These are phyloP conservation scores for Drosophila kokeensis DNA, from an alignment of 2,888 invertebrate species.

Conservation along the genomic window DNA sequence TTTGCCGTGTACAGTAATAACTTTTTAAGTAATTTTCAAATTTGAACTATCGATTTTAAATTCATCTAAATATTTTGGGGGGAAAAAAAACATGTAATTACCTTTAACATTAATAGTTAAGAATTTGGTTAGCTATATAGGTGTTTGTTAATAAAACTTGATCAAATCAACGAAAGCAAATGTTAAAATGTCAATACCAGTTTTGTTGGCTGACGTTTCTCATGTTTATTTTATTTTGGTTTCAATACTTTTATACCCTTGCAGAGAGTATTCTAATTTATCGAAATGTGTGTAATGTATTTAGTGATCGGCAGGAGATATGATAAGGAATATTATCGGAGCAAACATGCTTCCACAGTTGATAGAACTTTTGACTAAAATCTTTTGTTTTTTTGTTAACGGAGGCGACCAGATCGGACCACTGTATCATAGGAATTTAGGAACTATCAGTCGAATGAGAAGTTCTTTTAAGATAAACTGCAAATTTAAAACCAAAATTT, in stretches of 20 bases:
- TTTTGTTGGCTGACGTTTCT: neutral
- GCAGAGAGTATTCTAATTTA: neutral
- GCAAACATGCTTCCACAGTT: neutral
- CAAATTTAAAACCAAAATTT: neutral
- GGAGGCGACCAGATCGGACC: neutral
- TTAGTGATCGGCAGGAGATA: neutral
- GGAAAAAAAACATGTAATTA: conserved; percentile 16
- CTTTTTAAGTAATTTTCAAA: conserved; percentile 38
- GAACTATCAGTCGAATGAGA: neutral
- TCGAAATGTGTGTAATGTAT: neutral
- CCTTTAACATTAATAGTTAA: conserved; percentile 30
- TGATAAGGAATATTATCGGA: neutral
- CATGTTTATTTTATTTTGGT: neutral
- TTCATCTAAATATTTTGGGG: conserved; percentile 37
- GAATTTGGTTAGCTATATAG: conserved; percentile 63
- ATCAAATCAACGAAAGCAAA: conserved; percentile 28
- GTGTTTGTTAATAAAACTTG: conserved; percentile 18
- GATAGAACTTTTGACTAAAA: neutral
- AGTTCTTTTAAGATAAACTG: neutral
- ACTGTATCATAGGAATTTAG: neutral
- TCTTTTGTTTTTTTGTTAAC: neutral
- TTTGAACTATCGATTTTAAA: conserved; percentile 42
- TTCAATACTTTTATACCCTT: neutral
- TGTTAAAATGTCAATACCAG: conserved; percentile 24
- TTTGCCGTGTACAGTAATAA: conserved; percentile 56